These are phyloP conservation scores for Sycophila texana DNA, from an alignment of 2,888 invertebrate genomes.

Conservation along the genomic window DNA sequence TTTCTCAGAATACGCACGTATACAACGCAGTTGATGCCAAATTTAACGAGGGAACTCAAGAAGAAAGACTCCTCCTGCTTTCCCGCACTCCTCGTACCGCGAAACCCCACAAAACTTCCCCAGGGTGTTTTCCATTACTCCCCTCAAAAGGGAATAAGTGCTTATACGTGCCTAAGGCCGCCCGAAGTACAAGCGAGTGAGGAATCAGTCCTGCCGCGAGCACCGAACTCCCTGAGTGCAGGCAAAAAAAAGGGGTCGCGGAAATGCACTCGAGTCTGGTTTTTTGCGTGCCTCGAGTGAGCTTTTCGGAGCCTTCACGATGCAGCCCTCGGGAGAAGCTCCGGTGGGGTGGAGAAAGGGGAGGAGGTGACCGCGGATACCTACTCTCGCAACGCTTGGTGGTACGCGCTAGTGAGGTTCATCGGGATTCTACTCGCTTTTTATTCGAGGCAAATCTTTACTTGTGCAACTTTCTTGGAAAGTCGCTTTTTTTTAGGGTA, in stretches of 20 bases:
- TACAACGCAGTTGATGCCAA: too few species aligned
- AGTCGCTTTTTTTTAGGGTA: too few species aligned
- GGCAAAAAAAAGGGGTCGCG: slow-evolving; percentile 5
- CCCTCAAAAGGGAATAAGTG: slow-evolving; percentile 1
- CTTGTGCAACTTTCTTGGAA: too few species aligned
- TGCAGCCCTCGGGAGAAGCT: not conserved
- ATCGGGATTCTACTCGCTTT: too few species aligned
- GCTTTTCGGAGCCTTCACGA: not conserved
- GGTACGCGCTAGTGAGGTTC: too few species aligned
- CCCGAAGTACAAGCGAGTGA: slow-evolving; percentile 30
- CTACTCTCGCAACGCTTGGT: too few species aligned
- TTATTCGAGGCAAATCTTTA: too few species aligned
- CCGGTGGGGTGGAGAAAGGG: not conserved
- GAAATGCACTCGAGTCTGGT: slow-evolving; percentile 29
- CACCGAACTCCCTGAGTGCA: slow-evolving; percentile 36
- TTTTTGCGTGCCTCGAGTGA: not conserved
- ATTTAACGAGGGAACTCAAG: not conserved
- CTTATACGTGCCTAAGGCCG: not conserved
- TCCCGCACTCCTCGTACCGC: not conserved
- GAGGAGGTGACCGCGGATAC: not conserved
- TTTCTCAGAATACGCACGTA: too few species aligned
- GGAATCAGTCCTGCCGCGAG: slow-evolving; percentile 21
- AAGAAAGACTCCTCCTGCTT: too few species aligned
- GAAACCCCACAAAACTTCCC: slow-evolving; percentile 5
- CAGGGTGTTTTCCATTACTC: slow-evolving; percentile 42